Conservation (phyloP, 1,140 invertebrate genomes). For the Halyomorpha halys region DNA sequence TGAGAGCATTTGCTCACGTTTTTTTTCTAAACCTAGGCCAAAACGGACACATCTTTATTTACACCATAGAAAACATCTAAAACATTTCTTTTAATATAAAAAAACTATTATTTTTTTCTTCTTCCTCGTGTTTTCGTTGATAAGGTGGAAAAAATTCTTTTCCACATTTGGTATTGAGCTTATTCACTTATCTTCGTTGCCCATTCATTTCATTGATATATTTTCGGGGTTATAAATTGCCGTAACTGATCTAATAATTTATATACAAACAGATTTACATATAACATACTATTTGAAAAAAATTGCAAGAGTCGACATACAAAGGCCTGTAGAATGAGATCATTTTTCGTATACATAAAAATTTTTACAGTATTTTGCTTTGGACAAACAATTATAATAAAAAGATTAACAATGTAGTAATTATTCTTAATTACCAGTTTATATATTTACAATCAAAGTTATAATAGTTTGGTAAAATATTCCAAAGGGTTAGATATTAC, state of each 20-base stretch:
- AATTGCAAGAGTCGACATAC: neutral
- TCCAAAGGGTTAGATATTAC: too few relatives aligned
- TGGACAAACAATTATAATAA: too few relatives aligned
- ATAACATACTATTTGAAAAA: neutral
- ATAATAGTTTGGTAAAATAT: too few relatives aligned
- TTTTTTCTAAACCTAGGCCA: conserved; percentile 12
- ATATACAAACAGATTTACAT: too few relatives aligned
- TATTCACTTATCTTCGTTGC: conserved; percentile 13
- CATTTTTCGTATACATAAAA: conserved; percentile 16
- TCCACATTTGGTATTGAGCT: conserved; percentile 6
- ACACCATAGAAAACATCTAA: conserved; percentile 18
- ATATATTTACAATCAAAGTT: too few relatives aligned
- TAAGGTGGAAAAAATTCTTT: neutral
- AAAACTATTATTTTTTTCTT: conserved; percentile 3
- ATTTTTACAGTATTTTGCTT: neutral
- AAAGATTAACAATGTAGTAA: too few relatives aligned
- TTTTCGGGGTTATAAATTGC: neutral
- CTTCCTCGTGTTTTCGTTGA: conserved; percentile 8
- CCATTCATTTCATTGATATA: conserved; percentile 17
- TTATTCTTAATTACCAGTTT: too few relatives aligned
- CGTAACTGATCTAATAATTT: too few relatives aligned
- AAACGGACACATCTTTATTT: conserved; percentile 13
- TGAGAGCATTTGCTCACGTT: conserved; percentile 1
- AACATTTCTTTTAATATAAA: neutral
- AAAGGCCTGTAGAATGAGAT: conserved; percentile 3